phyloP scores from a whole-genome alignment of 1,140 invertebrate species.

The Hydropsyche tenuis region DNA sequence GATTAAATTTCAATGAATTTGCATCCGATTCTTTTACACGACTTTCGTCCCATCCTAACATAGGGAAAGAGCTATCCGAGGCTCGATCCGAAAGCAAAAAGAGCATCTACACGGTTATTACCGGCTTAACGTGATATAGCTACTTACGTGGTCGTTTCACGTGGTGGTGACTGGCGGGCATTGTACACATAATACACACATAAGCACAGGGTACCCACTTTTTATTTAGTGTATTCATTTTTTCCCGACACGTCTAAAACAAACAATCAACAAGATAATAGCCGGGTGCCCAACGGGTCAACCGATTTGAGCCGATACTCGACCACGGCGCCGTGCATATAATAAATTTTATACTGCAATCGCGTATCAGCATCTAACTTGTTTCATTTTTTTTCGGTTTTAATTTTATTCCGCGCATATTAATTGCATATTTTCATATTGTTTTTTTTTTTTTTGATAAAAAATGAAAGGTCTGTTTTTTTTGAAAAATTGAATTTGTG shows the following conservation, averaged over 20 bases:
- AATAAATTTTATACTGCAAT: neutral
- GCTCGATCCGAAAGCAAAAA: neutral
- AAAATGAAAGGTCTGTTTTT: too few species aligned
- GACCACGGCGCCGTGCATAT: too few species aligned
- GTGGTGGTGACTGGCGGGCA: constrained; percentile 13
- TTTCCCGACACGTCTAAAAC: constrained; percentile 49
- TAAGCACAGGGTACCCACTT: neutral
- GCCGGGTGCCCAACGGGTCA: constrained; percentile 31
- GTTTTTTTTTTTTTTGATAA: too few species aligned
- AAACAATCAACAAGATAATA: constrained; percentile 46
- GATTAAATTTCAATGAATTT: too few species aligned
- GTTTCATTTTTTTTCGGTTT: neutral
- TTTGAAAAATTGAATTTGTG: too few species aligned
- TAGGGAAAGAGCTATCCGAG: too few species aligned
- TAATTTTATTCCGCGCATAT: too few species aligned
- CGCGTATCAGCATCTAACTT: neutral
- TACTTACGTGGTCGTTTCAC: constrained; percentile 35
- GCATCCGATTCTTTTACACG: too few species aligned
- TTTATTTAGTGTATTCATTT: constrained; percentile 42
- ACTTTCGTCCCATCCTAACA: too few species aligned
- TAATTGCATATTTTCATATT: too few species aligned
- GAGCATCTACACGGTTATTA: constrained; percentile 35
- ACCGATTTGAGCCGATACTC: constrained; percentile 16
- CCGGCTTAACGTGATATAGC: constrained; percentile 35
- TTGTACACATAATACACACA: constrained; percentile 4